A percentile compares a stretch with the other conserved stretches of the same genome.
These are phyloP conservation scores for Chloroceryle inda DNA, from an alignment of 2,797 vertebrate genomes.

Conservation along the genomic window DNA sequence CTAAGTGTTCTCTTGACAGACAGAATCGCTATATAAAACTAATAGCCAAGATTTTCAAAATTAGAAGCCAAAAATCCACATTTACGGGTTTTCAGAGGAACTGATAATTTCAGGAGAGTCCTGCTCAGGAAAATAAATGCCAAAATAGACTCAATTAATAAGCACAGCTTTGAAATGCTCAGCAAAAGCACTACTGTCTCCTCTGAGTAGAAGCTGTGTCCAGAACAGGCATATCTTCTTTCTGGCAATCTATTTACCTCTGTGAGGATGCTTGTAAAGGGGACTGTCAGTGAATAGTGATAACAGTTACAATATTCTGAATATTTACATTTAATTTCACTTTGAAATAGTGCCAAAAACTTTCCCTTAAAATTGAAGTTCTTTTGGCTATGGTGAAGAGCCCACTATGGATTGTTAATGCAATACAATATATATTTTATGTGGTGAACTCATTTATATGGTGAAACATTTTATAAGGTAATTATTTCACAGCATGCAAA, in stretches of 20 bases:
- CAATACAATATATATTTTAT: not conserved
- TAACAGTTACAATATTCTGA: not conserved
- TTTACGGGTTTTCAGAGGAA: conserved; percentile 19
- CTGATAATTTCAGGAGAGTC: conserved; percentile 20
- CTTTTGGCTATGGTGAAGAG: not conserved
- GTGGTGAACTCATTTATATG: not conserved
- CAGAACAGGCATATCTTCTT: not conserved
- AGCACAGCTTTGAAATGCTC: not conserved
- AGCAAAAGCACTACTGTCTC: not conserved
- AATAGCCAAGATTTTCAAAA: conserved; percentile 40
- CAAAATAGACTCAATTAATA: not conserved
- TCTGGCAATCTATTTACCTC: not conserved
- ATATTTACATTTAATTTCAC: not conserved
- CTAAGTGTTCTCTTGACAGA: conserved; percentile 15
- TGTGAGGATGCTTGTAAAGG: not conserved
- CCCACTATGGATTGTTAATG: not conserved
- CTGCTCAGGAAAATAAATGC: not conserved
- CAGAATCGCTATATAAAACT: conserved; percentile 9
- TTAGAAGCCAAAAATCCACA: conserved; percentile 21
- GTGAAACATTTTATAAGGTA: conserved; percentile 1
- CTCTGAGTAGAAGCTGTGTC: not conserved
- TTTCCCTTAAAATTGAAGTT: not conserved
- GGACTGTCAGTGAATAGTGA: not conserved
- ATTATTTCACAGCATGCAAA: conserved; percentile 31
- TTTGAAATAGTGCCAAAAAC: not conserved